Conservation (phyloP, 2,888 invertebrate genomes). For the Nowickia ferox region DNA sequence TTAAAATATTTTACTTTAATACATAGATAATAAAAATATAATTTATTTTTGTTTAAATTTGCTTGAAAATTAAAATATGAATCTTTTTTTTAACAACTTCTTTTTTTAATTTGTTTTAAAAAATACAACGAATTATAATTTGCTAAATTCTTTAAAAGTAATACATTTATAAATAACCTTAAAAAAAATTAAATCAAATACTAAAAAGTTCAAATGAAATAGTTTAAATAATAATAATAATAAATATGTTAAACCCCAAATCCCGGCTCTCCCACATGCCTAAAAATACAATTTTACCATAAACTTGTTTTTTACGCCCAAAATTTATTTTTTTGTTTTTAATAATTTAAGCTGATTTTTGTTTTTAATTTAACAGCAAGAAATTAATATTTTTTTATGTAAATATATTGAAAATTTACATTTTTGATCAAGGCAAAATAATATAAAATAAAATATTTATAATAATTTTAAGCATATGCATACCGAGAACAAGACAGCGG, state of each 20-base stretch:
- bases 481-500: conserved; percentile 75
- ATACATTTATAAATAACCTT: neutral
- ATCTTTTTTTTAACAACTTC: neutral
- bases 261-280: neutral
- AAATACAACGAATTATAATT: conserved; percentile 60
- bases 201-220: conserved; percentile 61
- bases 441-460: conserved; percentile 53
- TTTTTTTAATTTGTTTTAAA: conserved; percentile 11
- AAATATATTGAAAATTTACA: conserved; percentile 73
- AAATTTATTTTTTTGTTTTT: conserved; percentile 39
- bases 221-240: conserved; percentile 29
- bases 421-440: conserved; percentile 65
- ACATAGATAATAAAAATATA: neutral
- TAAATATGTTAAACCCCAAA: conserved; percentile 6
- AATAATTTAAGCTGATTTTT: conserved; percentile 40
- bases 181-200: conserved; percentile 60
- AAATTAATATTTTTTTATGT: conserved; percentile 56
- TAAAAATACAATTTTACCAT: conserved; percentile 12
- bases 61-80: conserved; percentile 19
- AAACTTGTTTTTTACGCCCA: neutral
- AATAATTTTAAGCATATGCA: conserved; percentile 57
- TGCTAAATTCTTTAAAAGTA: conserved; percentile 23
- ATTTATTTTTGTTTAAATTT: conserved; percentile 30
- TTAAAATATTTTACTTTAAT: conserved; percentile 20
- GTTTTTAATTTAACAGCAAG: conserved; percentile 31